Conservation (phyloP, 1,140 invertebrate genomes). For the Chelonus insularis region DNA sequence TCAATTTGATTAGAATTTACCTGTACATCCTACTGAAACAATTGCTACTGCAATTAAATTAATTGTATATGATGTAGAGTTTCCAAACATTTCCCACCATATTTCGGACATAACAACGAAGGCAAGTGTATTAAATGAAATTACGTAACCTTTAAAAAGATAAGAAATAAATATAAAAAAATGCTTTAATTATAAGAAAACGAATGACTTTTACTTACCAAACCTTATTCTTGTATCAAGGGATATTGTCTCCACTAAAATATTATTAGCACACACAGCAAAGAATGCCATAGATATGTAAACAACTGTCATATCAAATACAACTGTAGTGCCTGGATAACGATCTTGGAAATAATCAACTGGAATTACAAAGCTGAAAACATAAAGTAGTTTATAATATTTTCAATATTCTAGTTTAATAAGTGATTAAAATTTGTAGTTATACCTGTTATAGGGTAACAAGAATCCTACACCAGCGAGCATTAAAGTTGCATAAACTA, state of each 20-base stretch:
- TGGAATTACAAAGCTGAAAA: conserved; percentile 83
- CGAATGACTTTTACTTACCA: conserved; percentile 63
- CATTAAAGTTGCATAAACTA: conserved; percentile 78
- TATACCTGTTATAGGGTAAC: conserved; percentile 87
- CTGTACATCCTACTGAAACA: conserved; percentile 86
- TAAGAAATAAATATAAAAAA: conserved; percentile 10
- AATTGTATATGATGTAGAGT: conserved; percentile 74
- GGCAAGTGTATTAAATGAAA: conserved; percentile 78
- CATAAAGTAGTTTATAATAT: background rate
- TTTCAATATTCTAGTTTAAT: conserved; percentile 20
- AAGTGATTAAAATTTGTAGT: too few relatives aligned
- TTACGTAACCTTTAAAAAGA: conserved; percentile 71
- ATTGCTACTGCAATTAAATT: conserved; percentile 83
- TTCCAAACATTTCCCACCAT: conserved; percentile 77
- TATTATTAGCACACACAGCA: conserved; percentile 83
- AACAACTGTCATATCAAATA: conserved; percentile 89
- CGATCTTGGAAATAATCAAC: conserved; percentile 85
- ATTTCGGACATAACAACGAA: conserved; percentile 85
- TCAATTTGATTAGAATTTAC: too few relatives aligned
- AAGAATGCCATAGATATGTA: conserved; percentile 86
- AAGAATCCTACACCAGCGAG: conserved; percentile 88
- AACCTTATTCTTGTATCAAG: conserved; percentile 83
- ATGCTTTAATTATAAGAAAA: background rate
- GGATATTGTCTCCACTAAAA: conserved; percentile 80
- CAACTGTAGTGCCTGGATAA: conserved; percentile 81